A percentile compares a stretch with the other conserved stretches of the same genome.
These are phyloP conservation scores for Caenorhabditis sp. DNA, from an alignment of 2,888 invertebrate species.

Conservation along the genomic window DNA sequence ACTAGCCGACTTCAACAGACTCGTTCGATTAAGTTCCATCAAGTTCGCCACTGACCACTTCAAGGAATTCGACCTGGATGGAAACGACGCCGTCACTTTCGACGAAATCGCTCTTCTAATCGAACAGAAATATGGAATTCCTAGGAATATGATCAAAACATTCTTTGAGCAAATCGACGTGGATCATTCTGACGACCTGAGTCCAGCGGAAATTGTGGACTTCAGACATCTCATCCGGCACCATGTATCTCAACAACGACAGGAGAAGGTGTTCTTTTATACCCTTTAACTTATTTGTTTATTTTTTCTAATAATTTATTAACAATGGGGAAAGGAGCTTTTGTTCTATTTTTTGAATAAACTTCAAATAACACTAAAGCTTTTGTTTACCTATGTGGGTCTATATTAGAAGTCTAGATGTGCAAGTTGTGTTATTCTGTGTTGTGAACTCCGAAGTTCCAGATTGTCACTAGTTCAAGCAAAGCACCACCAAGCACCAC, in stretches of 20 bases:
- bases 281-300: conserved; percentile 17
- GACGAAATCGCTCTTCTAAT: conserved; percentile 79
- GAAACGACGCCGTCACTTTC: conserved; percentile 77
- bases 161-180: conserved; percentile 80
- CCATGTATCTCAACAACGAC: conserved; percentile 67
- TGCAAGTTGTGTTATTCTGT: too few species aligned
- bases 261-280: conserved; percentile 52
- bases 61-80: conserved; percentile 79
- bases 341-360: neutral
- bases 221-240: conserved; percentile 78
- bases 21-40: conserved; percentile 80
- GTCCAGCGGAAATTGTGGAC: conserved; percentile 81
- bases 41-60: conserved; percentile 82
- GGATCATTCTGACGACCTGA: conserved; percentile 76
- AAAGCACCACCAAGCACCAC: conserved; percentile 1
- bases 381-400: too few species aligned
- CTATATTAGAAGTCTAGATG: too few species aligned
- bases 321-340: neutral
- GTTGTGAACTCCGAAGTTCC: conserved; percentile 11
- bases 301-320: conserved; percentile 1
- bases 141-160: conserved; percentile 70
- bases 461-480: conserved; percentile 1
- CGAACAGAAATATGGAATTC: conserved; percentile 79
- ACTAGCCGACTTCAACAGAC: conserved; percentile 80
- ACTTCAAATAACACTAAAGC: neutral